Percentiles rank a stretch among this genome's conserved stretches.
Conservation (phyloP, 1,140 invertebrate genomes). For the Caerostris darwini region DNA sequence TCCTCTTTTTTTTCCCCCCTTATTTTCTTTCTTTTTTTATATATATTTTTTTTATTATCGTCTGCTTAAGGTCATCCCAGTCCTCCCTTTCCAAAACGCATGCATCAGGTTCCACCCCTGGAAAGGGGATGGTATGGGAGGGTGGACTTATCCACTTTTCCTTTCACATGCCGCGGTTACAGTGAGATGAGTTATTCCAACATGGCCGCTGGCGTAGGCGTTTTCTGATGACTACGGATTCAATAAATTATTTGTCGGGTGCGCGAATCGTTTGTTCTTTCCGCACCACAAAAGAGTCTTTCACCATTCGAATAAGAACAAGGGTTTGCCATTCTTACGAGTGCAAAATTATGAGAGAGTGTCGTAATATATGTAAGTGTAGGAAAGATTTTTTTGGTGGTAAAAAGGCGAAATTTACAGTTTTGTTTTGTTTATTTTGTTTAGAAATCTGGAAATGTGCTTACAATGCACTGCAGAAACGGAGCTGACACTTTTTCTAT, state of each 20-base stretch:
- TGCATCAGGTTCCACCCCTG: constrained; percentile 59
- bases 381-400: no score
- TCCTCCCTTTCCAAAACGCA: constrained; percentile 22
- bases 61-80: constrained; percentile 4
- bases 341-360: background rate
- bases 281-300: constrained; percentile 6
- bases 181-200: background rate
- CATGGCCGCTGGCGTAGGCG: constrained; percentile 1
- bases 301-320: background rate
- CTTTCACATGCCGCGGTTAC: background rate
- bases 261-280: background rate
- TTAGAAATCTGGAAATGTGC: no score
- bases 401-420: no score
- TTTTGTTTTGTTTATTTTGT: no score
- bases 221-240: background rate
- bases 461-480: no score
- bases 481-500: no score
- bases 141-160: background rate
- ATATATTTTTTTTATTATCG: background rate
- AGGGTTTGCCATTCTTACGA: background rate
- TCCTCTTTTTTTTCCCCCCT: background rate
- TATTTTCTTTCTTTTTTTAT: background rate
- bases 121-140: background rate
- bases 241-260: background rate
- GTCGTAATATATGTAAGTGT: background rate